These are phyloP conservation scores for Frieseomelitta varia DNA, from an alignment of 1,140 invertebrate genomes.

Conservation along the genomic window DNA sequence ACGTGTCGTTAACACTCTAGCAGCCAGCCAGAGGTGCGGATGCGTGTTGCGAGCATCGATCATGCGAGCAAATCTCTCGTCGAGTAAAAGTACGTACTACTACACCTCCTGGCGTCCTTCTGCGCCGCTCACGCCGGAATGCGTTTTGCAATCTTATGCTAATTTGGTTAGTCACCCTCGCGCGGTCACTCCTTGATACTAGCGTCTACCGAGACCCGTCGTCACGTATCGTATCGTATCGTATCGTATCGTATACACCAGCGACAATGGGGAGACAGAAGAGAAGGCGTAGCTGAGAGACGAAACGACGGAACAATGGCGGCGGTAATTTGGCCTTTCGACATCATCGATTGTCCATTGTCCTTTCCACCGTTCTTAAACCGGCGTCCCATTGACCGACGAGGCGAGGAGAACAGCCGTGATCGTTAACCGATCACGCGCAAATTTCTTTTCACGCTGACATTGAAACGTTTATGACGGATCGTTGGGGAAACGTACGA, in stretches of 20 bases:
- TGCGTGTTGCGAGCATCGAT: constrained; percentile 48
- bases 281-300: constrained; percentile 22
- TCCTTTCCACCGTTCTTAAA: constrained; percentile 8
- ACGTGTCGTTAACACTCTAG: not conserved
- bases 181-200: constrained; percentile 18
- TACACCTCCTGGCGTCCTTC: constrained; percentile 53
- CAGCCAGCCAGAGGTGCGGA: not conserved
- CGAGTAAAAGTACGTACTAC: constrained; percentile 57
- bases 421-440: constrained; percentile 23
- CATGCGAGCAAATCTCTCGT: constrained; percentile 44
- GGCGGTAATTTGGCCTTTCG: constrained; percentile 56
- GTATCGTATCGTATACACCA: not conserved
- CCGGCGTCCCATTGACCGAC: constrained; percentile 11
- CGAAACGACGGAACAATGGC: constrained; percentile 43
- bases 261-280: not conserved
- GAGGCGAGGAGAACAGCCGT: not conserved
- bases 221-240: not conserved
- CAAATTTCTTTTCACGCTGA: constrained; percentile 2
- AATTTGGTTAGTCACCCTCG: constrained; percentile 67
- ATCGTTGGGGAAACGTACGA: not conserved
- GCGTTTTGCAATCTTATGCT: constrained; percentile 65
- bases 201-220: not conserved
- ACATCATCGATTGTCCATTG: constrained; percentile 57
- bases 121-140: constrained; percentile 52
- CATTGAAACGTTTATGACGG: constrained; percentile 34